Percentiles rank a stretch among this genome's conserved stretches.
Evolutionary conservation across 2,113 vertebrate genomes (phyloP).

Genomic region (Chaetura pelagica): DNA sequence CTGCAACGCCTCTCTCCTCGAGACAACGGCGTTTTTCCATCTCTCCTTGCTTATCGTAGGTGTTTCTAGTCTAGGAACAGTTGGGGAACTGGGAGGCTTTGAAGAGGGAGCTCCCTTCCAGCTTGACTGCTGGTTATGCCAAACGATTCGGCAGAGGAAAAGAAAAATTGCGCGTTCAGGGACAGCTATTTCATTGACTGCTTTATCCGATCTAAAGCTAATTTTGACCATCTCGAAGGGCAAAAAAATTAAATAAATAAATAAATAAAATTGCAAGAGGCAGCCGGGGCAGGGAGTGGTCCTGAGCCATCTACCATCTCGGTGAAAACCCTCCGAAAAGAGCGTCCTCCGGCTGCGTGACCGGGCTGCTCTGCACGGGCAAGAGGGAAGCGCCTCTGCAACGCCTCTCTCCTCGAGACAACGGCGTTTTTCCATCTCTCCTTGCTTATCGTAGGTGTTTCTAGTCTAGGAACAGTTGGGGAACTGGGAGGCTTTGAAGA

Average conservation of each 20-base stretch:
- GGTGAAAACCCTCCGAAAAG: background rate
- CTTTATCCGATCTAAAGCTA: background rate
- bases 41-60: background rate
- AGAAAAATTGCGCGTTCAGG: fast-evolving
- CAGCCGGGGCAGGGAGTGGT: background rate
- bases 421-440: background rate
- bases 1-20: background rate
- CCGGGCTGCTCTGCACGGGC: background rate
- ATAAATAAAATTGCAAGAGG: background rate
- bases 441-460: slow-evolving; percentile 1
- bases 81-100: background rate
- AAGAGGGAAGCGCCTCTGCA: background rate
- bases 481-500: background rate
- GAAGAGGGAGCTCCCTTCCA: background rate
- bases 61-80: background rate
- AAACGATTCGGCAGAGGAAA: no score
- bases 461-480: background rate
- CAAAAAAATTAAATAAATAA: no score
- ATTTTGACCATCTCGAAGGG: background rate
- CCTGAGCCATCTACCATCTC: background rate
- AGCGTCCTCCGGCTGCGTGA: background rate
- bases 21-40: background rate
- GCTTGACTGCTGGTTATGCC: background rate
- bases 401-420: background rate
- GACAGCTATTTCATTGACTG: background rate